These are phyloP conservation scores for Smittia sp. DNA, from an alignment of 2,888 invertebrate genomes.

Conservation along the genomic window DNA sequence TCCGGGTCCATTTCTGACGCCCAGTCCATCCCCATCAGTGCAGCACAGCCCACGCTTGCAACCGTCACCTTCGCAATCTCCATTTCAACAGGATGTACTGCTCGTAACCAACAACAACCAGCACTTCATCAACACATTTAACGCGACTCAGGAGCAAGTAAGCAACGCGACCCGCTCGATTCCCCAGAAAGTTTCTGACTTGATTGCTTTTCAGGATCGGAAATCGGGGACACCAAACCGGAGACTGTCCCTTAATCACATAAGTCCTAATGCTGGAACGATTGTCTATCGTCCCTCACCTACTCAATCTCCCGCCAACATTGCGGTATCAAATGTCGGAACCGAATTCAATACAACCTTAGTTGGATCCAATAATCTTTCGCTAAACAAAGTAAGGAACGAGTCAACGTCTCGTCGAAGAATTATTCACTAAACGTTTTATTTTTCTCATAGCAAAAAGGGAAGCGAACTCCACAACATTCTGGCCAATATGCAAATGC, in stretches of 20 bases:
- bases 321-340: constrained; percentile 51
- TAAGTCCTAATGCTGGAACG: constrained; percentile 54
- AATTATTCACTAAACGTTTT: not conserved
- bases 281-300: constrained; percentile 55
- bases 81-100: constrained; percentile 55
- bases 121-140: constrained; percentile 44
- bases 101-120: constrained; percentile 53
- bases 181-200: too few species aligned
- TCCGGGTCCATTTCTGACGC: constrained; percentile 55
- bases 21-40: constrained; percentile 55
- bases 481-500: constrained; percentile 52
- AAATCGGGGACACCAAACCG: constrained; percentile 55
- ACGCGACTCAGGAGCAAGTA: constrained; percentile 53
- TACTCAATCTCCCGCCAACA: constrained; percentile 53
- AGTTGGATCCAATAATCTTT: constrained; percentile 54
- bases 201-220: constrained; percentile 49
- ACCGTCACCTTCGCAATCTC: constrained; percentile 54
- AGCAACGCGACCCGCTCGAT: too few species aligned
- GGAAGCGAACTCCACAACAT: constrained; percentile 48
- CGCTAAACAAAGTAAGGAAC: constrained; percentile 52
- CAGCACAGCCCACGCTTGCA: constrained; percentile 55
- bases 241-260: constrained; percentile 54
- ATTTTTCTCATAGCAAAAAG: constrained; percentile 48
- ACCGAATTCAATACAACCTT: constrained; percentile 55
- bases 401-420: not conserved